These are phyloP conservation scores for Neoarius graeffei DNA, from an alignment of 2,113 vertebrate genomes.

Conservation along the genomic window DNA sequence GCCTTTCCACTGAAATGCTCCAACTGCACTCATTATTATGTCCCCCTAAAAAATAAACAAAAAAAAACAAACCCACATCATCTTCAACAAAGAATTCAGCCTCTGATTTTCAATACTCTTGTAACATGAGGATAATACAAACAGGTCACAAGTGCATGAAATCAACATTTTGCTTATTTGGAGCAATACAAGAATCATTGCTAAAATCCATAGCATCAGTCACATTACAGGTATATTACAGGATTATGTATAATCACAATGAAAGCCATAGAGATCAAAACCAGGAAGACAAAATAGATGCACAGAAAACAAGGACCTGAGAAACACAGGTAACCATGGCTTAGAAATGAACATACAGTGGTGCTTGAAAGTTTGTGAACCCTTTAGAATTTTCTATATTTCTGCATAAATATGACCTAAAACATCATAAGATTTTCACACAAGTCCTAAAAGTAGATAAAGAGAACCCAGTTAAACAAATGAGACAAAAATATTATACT, in stretches of 20 bases:
- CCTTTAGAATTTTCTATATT: too few species aligned
- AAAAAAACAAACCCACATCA: not conserved
- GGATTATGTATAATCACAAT: not conserved
- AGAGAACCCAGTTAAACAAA: too few species aligned
- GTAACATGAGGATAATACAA: not conserved
- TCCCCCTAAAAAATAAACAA: slow-evolving; percentile 34
- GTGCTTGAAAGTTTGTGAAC: too few species aligned
- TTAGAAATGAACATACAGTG: not conserved
- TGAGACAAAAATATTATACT: too few species aligned
- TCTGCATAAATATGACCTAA: too few species aligned
- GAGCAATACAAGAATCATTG: not conserved
- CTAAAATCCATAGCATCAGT: not conserved
- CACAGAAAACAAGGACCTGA: not conserved
- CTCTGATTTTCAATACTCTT: not conserved
- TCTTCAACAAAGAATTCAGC: not conserved
- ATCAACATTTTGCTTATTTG: not conserved
- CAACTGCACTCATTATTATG: slow-evolving; percentile 60
- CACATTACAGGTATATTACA: not conserved
- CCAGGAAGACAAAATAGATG: not conserved
- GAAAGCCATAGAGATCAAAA: not conserved
- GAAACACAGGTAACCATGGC: not conserved
- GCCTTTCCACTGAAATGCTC: slow-evolving; percentile 71
- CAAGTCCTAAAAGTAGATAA: too few species aligned
- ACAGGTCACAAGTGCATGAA: not conserved
- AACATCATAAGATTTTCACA: too few species aligned